Conservation (phyloP, 1,140 invertebrate species). For the Eubasilissa regina region DNA sequence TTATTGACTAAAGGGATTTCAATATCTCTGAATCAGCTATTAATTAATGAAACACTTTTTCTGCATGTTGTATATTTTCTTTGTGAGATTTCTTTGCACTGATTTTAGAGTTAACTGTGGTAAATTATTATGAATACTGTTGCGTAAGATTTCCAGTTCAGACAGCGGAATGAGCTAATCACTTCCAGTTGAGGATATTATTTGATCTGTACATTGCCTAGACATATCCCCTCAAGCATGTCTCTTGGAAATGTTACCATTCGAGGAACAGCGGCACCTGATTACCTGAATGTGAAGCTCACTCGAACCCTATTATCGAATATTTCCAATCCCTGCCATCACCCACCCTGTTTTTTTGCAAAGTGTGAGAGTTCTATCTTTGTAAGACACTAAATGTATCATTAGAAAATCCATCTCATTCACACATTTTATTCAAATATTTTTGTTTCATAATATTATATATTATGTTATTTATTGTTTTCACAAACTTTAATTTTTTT, state of each 20-base stretch:
- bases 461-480: constrained; percentile 6
- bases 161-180: no score
- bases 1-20: no score
- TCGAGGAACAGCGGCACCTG: no score
- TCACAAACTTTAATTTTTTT: neutral
- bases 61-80: neutral
- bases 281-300: no score
- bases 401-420: constrained; percentile 32
- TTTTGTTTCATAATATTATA: constrained; percentile 22
- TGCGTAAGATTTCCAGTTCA: neutral
- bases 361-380: neutral
- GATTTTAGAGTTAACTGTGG: constrained; percentile 32
- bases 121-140: neutral
- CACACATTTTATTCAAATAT: constrained; percentile 26
- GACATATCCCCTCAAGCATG: no score
- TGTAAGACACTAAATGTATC: neutral
- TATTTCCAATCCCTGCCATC: no score
- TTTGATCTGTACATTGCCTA: no score
- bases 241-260: no score
- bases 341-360: no score
- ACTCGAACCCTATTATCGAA: no score
- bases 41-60: neutral
- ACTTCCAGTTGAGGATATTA: no score
- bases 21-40: neutral
- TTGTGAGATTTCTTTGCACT: constrained; percentile 14